phyloP scores from a whole-genome alignment of 2,888 invertebrate species.

The Sturmia bella region DNA sequence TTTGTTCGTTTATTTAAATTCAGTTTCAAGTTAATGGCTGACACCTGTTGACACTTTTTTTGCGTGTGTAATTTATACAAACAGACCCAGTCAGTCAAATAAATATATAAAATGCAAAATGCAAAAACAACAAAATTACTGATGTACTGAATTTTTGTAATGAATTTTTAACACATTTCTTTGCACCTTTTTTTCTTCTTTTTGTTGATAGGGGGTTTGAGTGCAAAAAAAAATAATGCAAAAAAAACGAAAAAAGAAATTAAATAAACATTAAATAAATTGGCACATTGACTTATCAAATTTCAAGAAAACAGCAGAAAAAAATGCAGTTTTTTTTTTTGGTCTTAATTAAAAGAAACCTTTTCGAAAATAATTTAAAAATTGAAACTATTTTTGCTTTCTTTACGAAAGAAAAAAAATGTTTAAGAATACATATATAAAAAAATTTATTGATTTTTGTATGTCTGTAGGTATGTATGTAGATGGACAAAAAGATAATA shows the following conservation, averaged over 20 bases:
- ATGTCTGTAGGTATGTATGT: not conserved
- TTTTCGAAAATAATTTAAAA: slow-evolving; percentile 33
- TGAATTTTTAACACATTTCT: slow-evolving; percentile 63
- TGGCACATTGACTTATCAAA: slow-evolving; percentile 72
- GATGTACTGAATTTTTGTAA: slow-evolving; percentile 63
- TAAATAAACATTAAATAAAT: slow-evolving; percentile 61
- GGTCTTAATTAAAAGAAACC: slow-evolving; percentile 56
- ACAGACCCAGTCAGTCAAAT: slow-evolving; percentile 43
- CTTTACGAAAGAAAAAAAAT: slow-evolving; percentile 1
- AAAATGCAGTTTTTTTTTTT: not conserved
- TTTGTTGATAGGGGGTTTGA: not conserved
- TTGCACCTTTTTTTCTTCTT: slow-evolving; percentile 11
- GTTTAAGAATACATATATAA: not conserved
- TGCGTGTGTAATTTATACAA: slow-evolving; percentile 60
- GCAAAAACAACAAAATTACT: slow-evolving; percentile 45
- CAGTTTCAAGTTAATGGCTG: slow-evolving; percentile 57
- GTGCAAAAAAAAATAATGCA: slow-evolving; percentile 12
- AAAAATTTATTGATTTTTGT: slow-evolving; percentile 8
- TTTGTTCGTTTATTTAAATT: slow-evolving; percentile 16
- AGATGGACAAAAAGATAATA: no score
- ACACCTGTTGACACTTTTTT: slow-evolving; percentile 71
- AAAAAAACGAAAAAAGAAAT: slow-evolving; percentile 36
- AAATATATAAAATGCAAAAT: slow-evolving; percentile 45
- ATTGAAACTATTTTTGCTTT: slow-evolving; percentile 46
- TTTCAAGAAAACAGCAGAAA: slow-evolving; percentile 64